phyloP scores from a whole-genome alignment of 2,113 vertebrate species.

The Oplegnathus fasciatus region DNA sequence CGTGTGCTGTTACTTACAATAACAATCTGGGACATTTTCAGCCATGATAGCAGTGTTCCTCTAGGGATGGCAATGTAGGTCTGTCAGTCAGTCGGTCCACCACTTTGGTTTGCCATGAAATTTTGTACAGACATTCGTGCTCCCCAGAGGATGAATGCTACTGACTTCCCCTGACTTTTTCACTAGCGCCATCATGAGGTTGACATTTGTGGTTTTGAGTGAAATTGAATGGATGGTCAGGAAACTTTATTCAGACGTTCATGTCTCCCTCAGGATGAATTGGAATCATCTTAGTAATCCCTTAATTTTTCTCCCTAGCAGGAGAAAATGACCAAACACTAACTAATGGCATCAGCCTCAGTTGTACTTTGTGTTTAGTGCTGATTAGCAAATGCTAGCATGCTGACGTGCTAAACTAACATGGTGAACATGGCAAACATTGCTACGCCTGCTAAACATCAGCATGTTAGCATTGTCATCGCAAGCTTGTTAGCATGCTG shows the following conservation, averaged over 20 bases:
- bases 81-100: neutral
- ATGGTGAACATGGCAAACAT: neutral
- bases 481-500: too few relatives aligned
- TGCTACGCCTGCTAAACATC: neutral
- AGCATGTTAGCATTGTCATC: neutral
- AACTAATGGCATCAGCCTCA: neutral
- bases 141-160: neutral
- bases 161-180: neutral
- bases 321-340: neutral
- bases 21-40: constrained; percentile 44
- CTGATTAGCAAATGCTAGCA: neutral
- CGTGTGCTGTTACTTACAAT: neutral
- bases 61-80: neutral
- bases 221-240: neutral
- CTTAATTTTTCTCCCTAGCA: neutral
- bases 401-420: neutral
- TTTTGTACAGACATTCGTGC: neutral
- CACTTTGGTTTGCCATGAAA: neutral
- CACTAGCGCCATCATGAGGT: too few relatives aligned
- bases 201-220: neutral
- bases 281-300: neutral
- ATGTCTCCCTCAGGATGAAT: neutral
- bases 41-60: constrained; percentile 4
- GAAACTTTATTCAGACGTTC: neutral
- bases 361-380: neutral